phyloP scores from a whole-genome alignment of 1,140 invertebrate genomes.

The Anoplophora glabripennis region DNA sequence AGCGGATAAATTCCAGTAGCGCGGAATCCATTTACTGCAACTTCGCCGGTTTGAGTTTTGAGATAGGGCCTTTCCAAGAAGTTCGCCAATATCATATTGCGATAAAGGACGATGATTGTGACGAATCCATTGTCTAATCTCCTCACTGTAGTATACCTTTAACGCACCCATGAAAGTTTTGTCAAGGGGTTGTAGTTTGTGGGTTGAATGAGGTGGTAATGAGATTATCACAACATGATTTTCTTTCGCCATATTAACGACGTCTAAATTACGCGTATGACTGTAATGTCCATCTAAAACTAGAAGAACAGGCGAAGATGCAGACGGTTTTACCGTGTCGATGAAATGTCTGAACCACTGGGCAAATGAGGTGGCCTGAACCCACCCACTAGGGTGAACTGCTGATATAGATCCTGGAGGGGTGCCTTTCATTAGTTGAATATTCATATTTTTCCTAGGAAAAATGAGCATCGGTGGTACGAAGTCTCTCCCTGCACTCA shows the following conservation, averaged over 20 bases:
- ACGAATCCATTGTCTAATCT: background rate
- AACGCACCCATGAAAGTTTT: background rate
- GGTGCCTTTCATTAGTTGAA: no score
- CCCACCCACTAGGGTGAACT: background rate
- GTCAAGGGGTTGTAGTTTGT: background rate
- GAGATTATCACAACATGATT: slow-evolving; percentile 2
- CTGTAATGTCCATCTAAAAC: slow-evolving; percentile 9
- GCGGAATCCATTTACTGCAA: no score
- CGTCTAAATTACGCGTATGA: slow-evolving; percentile 1
- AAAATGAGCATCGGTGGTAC: no score
- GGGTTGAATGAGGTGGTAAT: slow-evolving; percentile 1
- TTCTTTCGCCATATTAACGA: background rate
- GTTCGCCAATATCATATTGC: no score
- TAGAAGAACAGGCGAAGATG: slow-evolving; percentile 1
- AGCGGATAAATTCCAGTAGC: no score
- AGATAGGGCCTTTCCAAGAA: no score
- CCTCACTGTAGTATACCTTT: background rate
- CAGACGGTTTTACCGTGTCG: slow-evolving; percentile 7
- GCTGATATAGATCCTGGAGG: no score
- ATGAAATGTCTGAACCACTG: background rate
- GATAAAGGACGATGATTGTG: no score
- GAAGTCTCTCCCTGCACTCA: slow-evolving; percentile 48
- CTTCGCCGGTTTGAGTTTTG: no score
- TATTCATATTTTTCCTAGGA: no score
- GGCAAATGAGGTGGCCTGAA: background rate